Conservation (phyloP, 2,113 vertebrate genomes). For the Capreolus pygargus region DNA sequence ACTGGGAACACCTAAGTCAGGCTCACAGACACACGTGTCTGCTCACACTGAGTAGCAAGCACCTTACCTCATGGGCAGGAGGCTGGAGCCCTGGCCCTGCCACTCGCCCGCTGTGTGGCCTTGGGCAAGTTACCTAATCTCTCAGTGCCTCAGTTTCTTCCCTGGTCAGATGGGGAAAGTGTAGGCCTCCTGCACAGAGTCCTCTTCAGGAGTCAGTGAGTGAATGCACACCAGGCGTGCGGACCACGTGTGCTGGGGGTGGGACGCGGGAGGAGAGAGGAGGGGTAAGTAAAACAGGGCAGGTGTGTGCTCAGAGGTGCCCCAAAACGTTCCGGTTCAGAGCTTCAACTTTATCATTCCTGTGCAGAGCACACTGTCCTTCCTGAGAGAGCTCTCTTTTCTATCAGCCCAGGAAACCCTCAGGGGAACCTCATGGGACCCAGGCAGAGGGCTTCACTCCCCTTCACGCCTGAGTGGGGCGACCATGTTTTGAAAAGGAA, state of each 20-base stretch:
- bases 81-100: fast-evolving
- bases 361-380: not conserved
- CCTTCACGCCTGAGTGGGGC: not conserved
- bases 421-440: not conserved
- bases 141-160: not conserved
- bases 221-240: not conserved
- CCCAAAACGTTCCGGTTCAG: not conserved
- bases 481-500: not conserved
- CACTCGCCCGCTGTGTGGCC: not conserved
- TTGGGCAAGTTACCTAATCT: not conserved
- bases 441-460: not conserved
- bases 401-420: not conserved
- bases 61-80: not conserved
- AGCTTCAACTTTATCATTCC: not conserved
- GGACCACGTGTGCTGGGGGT: no score
- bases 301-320: not conserved
- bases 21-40: not conserved
- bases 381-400: no score
- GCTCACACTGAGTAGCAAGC: not conserved
- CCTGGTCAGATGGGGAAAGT: not conserved
- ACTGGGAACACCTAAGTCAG: not conserved
- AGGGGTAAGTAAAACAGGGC: not conserved
- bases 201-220: not conserved
- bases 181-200: not conserved
- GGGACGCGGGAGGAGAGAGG: not conserved